These are phyloP conservation scores for Eulimnadia texana DNA, from an alignment of 1,140 invertebrate genomes.

Conservation along the genomic window DNA sequence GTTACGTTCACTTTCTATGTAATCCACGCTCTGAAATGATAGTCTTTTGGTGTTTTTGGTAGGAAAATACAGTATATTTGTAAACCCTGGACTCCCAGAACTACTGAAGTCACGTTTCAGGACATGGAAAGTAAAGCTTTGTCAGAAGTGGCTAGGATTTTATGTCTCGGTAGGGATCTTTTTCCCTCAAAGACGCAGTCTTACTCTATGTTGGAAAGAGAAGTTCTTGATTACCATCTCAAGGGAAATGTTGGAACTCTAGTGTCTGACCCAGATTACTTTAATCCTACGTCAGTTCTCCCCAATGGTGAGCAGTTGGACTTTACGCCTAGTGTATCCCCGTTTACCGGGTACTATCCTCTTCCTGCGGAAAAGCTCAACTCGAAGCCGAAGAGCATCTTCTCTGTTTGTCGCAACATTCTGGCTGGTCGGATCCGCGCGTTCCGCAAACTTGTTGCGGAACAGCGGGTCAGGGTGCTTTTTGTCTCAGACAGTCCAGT, in stretches of 20 bases:
- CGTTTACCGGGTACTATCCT: not conserved
- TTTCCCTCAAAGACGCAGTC: not conserved
- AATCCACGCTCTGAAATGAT: no score
- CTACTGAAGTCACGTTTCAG: not conserved
- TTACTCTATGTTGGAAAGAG: not conserved
- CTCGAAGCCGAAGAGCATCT: not conserved
- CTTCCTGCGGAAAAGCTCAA: not conserved
- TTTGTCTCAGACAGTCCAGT: not conserved
- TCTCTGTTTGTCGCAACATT: not conserved
- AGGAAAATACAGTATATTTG: no score
- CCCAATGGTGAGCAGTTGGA: not conserved
- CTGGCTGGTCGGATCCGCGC: not conserved
- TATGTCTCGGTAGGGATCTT: not conserved
- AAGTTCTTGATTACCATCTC: not conserved
- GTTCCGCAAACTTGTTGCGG: not conserved
- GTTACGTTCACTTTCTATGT: no score
- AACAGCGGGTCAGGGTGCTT: not conserved
- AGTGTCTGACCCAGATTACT: not conserved
- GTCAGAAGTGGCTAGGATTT: not conserved
- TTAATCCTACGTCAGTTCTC: not conserved
- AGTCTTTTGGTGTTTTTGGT: no score
- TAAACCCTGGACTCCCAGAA: no score
- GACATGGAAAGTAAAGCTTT: not conserved
- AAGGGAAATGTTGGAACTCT: not conserved
- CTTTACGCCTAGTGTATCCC: not conserved